phyloP scores from a whole-genome alignment of 1,140 invertebrate species.

The Leptoteleia sp. region DNA sequence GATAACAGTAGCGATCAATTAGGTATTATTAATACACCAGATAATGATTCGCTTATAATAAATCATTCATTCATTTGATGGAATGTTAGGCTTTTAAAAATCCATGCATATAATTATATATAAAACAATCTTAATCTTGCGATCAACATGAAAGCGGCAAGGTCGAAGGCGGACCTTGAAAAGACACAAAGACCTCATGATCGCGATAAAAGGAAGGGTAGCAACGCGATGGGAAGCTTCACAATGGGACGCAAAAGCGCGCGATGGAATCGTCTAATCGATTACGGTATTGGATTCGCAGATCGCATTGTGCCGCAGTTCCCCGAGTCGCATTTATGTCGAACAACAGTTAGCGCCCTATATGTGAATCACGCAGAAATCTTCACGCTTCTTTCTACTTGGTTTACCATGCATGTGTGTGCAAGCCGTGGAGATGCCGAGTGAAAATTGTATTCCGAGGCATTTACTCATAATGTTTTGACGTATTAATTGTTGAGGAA shows the following conservation, averaged over 20 bases:
- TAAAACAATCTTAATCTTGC: constrained; percentile 1
- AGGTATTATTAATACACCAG: too few relatives aligned
- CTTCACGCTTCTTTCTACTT: constrained; percentile 71
- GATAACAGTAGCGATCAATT: too few relatives aligned
- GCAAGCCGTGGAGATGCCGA: constrained; percentile 26
- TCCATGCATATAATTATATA: neutral
- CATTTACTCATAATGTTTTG: constrained; percentile 7
- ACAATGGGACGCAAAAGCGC: constrained; percentile 39
- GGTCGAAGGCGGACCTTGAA: constrained; percentile 38
- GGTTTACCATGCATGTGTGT: constrained; percentile 72
- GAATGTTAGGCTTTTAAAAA: too few relatives aligned
- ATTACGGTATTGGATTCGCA: constrained; percentile 42
- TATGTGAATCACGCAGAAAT: constrained; percentile 78
- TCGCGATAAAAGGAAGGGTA: constrained; percentile 43
- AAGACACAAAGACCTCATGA: constrained; percentile 35
- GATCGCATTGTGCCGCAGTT: constrained; percentile 36
- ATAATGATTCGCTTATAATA: too few relatives aligned
- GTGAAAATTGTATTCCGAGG: constrained; percentile 67
- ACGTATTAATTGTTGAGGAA: constrained; percentile 72
- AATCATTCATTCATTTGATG: too few relatives aligned
- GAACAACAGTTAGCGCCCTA: constrained; percentile 77
- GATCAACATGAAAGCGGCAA: constrained; percentile 14
- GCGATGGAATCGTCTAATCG: constrained; percentile 38
- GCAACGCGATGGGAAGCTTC: constrained; percentile 22
- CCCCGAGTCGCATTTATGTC: constrained; percentile 64